These are phyloP conservation scores for Takifugu ocellatus DNA, from an alignment of 2,797 vertebrate species.

Conservation along the genomic window DNA sequence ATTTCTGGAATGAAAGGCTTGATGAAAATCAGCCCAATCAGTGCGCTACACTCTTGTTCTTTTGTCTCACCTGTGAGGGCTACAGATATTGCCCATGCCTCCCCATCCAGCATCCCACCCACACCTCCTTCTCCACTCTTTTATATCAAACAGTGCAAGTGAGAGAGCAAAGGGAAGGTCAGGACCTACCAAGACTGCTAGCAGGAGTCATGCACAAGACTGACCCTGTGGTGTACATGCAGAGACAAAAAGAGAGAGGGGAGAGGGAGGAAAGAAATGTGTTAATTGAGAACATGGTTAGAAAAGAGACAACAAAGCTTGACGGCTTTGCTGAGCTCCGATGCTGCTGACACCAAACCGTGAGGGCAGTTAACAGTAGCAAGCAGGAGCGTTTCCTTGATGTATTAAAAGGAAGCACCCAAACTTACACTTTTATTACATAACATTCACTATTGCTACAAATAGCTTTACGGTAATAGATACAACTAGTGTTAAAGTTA, in stretches of 20 bases:
- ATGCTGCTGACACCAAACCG: slow-evolving; percentile 29
- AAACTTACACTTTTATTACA: too few species aligned
- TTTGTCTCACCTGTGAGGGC: slow-evolving; percentile 63
- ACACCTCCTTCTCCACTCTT: slow-evolving; percentile 1
- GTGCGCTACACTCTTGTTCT: slow-evolving; percentile 9
- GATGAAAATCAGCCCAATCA: background rate
- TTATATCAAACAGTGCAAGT: slow-evolving; percentile 38
- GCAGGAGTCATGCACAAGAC: slow-evolving; percentile 99
- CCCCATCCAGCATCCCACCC: slow-evolving; percentile 4
- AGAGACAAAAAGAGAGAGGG: slow-evolving; percentile 72
- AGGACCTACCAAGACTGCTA: slow-evolving; percentile 99
- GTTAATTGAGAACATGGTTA: slow-evolving; percentile 70
- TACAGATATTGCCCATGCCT: slow-evolving; percentile 15
- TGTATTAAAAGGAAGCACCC: slow-evolving; percentile 13
- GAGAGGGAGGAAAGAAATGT: slow-evolving; percentile 70
- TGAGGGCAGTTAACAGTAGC: slow-evolving; percentile 30
- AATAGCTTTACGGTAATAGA: too few species aligned
- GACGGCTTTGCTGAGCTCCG: slow-evolving; percentile 26
- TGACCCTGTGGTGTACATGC: slow-evolving; percentile 95
- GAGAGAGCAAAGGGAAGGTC: slow-evolving; percentile 52
- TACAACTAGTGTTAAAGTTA: too few species aligned
- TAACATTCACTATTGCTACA: too few species aligned
- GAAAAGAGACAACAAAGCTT: slow-evolving; percentile 49
- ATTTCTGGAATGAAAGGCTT: background rate
- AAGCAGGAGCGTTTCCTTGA: slow-evolving; percentile 23